Evolutionary conservation across 2,113 vertebrate genomes (phyloP).

Genomic region (Hypanus sabinus): DNA sequence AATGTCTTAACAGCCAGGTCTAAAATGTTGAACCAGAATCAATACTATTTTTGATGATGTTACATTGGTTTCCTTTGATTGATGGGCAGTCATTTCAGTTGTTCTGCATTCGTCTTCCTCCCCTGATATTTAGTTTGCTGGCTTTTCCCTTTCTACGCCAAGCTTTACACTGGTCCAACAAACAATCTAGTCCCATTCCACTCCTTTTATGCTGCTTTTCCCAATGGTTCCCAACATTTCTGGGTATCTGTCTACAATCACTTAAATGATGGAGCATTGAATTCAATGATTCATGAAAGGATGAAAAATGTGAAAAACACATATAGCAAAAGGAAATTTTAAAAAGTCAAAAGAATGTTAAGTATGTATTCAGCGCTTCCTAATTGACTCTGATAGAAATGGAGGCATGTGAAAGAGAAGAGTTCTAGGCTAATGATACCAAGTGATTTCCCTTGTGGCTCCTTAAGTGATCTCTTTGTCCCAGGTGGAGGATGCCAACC

Average conservation of each 20-base stretch:
- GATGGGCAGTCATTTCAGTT: not conserved
- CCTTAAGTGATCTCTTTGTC: not conserved
- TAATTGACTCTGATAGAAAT: not conserved
- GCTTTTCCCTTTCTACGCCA: no score
- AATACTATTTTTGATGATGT: not conserved
- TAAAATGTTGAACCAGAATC: not conserved
- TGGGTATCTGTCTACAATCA: not conserved
- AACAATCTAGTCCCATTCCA: not conserved
- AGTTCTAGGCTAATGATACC: not conserved
- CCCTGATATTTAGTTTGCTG: not conserved
- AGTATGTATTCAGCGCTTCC: not conserved
- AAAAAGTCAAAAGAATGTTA: not conserved
- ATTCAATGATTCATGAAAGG: not conserved
- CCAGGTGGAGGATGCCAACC: not conserved
- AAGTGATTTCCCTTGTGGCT: not conserved
- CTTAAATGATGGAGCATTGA: not conserved
- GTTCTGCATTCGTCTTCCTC: not conserved
- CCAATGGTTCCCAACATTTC: not conserved
- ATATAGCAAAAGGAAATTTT: not conserved
- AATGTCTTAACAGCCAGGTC: no score
- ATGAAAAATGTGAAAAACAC: not conserved
- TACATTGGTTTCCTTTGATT: not conserved
- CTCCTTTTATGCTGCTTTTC: not conserved
- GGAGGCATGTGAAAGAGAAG: not conserved
- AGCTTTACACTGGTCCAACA: no score